Conservation (phyloP, 2,113 vertebrate species). For the Myrmophylax atrothorax region DNA sequence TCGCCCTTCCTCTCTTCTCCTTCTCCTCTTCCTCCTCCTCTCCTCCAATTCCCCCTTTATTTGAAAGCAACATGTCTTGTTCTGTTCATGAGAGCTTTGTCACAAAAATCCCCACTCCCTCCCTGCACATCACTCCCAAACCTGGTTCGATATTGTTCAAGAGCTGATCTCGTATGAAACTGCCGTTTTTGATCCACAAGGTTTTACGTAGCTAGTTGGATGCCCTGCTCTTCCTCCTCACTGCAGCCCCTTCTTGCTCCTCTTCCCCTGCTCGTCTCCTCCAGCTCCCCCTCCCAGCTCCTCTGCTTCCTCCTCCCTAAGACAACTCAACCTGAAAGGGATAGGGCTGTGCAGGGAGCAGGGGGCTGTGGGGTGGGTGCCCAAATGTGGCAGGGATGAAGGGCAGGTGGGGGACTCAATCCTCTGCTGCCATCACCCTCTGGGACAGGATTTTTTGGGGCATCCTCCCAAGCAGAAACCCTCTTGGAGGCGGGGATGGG, state of each 20-base stretch:
- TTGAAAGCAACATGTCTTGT: slow-evolving; percentile 82
- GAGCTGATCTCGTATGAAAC: slow-evolving; percentile 55
- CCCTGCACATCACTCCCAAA: slow-evolving; percentile 58
- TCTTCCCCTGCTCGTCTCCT: slow-evolving; percentile 20
- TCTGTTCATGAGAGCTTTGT: slow-evolving; percentile 82
- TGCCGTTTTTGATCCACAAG: slow-evolving; percentile 15
- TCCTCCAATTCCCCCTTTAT: slow-evolving; percentile 63
- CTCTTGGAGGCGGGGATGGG: background rate
- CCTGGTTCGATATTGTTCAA: slow-evolving; percentile 14
- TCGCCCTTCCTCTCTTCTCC: slow-evolving; percentile 49
- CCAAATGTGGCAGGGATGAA: background rate
- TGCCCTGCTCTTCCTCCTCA: slow-evolving; percentile 48
- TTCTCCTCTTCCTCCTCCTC: slow-evolving; percentile 49
- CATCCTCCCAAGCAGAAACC: background rate
- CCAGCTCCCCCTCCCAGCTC: background rate
- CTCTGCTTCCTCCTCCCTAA: slow-evolving; percentile 58
- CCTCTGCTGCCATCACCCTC: background rate
- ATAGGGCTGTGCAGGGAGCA: slow-evolving; percentile 57
- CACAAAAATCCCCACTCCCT: slow-evolving; percentile 68
- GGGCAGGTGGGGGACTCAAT: background rate
- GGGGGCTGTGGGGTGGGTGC: background rate
- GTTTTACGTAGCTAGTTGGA: slow-evolving; percentile 58
- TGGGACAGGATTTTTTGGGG: background rate
- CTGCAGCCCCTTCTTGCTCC: background rate
- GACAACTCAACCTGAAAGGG: slow-evolving; percentile 80